A percentile compares a stretch with the other conserved stretches of the same genome.
These are phyloP conservation scores for Sitta europaea DNA, from an alignment of 2,113 vertebrate species.

Conservation along the genomic window DNA sequence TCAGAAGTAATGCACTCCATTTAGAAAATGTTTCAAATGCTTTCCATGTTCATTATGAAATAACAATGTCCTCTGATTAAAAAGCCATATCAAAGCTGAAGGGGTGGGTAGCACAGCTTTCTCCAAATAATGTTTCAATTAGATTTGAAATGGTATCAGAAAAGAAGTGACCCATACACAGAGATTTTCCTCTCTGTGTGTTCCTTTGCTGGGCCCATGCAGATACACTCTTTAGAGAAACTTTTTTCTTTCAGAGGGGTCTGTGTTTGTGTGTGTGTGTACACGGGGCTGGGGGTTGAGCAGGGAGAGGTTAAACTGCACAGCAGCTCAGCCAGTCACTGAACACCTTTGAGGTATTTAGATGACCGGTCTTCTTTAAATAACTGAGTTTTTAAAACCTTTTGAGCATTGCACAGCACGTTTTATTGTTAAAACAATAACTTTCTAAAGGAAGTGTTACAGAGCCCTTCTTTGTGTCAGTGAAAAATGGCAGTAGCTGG, in stretches of 20 bases:
- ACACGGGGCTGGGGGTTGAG: not conserved
- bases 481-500: not conserved
- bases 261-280: not conserved
- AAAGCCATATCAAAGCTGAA: constrained; percentile 55
- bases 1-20: constrained; percentile 25
- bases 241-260: not conserved
- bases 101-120: not conserved
- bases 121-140: constrained; percentile 59
- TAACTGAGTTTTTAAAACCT: not conserved
- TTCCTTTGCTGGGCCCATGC: not conserved
- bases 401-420: not conserved
- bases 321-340: not conserved
- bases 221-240: not conserved
- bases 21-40: constrained; percentile 59
- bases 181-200: not conserved
- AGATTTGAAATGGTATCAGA: constrained; percentile 28
- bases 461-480: not conserved
- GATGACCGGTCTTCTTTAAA: not conserved
- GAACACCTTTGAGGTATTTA: not conserved
- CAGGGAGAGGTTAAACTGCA: not conserved
- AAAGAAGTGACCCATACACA: not conserved
- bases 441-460: not conserved
- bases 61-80: constrained; percentile 67
- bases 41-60: constrained; percentile 46
- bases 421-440: constrained; percentile 15